Percentiles rank a stretch among this genome's conserved stretches.
Evolutionary conservation across 2,888 invertebrate species (phyloP).

Genomic region (Patella pellucida): DNA sequence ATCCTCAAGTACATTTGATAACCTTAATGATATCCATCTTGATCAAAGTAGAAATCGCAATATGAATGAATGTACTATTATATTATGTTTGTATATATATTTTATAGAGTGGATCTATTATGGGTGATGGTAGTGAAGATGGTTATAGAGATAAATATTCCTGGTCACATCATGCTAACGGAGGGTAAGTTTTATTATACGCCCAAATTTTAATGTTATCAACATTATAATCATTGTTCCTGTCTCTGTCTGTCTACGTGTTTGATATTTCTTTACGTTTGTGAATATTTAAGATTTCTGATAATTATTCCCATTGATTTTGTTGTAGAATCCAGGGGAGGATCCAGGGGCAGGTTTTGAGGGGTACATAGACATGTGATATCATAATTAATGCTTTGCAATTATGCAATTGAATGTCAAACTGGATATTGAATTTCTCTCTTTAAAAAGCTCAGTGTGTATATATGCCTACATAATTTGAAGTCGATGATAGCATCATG

Average conservation of each 20-base stretch:
- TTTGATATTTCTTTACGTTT: too few relatives aligned
- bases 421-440: too few relatives aligned
- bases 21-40: background rate
- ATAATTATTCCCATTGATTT: too few relatives aligned
- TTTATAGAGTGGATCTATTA: slow-evolving; percentile 40
- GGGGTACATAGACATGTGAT: too few relatives aligned
- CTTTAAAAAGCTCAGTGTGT: too few relatives aligned
- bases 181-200: slow-evolving; percentile 36
- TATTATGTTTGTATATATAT: background rate
- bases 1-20: background rate
- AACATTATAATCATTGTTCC: slow-evolving; percentile 9
- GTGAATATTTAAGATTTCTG: too few relatives aligned
- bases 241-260: slow-evolving; percentile 9
- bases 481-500: too few relatives aligned
- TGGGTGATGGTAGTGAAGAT: slow-evolving; percentile 37
- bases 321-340: too few relatives aligned
- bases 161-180: slow-evolving; percentile 45
- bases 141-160: slow-evolving; percentile 41
- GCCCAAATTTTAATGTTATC: background rate
- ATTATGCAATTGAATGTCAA: too few relatives aligned
- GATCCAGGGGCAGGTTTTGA: too few relatives aligned
- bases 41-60: background rate
- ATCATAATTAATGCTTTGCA: too few relatives aligned
- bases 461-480: too few relatives aligned
- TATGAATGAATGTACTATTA: background rate